Percentiles rank a stretch among this genome's conserved stretches.
phyloP scores from a whole-genome alignment of 1,140 invertebrate genomes.

The Bombus superbus region DNA sequence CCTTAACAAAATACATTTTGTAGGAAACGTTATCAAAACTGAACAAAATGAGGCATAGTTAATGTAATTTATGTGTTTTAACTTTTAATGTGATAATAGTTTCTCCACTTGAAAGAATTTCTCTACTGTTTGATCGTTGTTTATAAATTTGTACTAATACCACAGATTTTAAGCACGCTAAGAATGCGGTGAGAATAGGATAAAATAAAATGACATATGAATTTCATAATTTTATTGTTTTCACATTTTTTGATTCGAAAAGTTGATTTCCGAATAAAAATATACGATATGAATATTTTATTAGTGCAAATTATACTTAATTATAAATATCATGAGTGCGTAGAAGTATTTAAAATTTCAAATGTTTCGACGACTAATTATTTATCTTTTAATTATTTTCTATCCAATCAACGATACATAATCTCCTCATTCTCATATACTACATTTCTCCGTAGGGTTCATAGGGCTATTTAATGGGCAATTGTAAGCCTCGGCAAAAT shows the following conservation, averaged over 20 bases:
- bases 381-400: not conserved
- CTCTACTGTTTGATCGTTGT: not conserved
- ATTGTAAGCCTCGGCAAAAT: slow-evolving; percentile 42
- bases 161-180: not conserved
- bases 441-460: slow-evolving; percentile 49
- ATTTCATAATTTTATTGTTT: not conserved
- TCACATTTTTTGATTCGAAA: not conserved
- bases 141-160: not conserved
- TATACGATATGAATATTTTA: not conserved
- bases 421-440: slow-evolving; percentile 45
- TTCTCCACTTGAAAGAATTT: not conserved
- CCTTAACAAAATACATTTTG: too few relatives aligned
- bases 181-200: not conserved
- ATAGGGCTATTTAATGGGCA: slow-evolving; percentile 42
- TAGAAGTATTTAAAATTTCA: not conserved
- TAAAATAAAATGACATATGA: not conserved
- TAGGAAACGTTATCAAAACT: not conserved
- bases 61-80: not conserved
- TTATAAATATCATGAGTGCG: not conserved
- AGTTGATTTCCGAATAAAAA: not conserved
- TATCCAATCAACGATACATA: not conserved
- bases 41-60: not conserved
- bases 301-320: not conserved
- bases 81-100: not conserved
- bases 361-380: not conserved